phyloP scores from a whole-genome alignment of 2,888 invertebrate species.

The Amiota minor region DNA sequence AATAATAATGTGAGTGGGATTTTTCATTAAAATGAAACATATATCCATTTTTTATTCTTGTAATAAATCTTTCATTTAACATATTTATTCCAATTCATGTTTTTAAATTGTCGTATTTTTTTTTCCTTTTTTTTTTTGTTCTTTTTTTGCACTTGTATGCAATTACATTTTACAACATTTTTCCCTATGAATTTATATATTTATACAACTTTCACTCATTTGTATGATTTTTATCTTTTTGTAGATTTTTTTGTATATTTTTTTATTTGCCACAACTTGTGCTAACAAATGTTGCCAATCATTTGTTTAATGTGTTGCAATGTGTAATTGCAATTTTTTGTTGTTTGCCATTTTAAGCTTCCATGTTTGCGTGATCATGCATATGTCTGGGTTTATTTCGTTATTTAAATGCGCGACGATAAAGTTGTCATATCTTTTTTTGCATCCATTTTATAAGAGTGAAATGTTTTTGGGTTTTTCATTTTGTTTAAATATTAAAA shows the following conservation, averaged over 20 bases:
- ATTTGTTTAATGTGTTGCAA: slow-evolving; percentile 28
- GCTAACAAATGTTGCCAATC: slow-evolving; percentile 20
- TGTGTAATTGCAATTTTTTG: slow-evolving; percentile 2
- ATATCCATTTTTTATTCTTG: too few species aligned
- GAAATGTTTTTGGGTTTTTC: background rate
- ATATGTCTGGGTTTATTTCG: background rate
- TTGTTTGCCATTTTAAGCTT: slow-evolving; percentile 1
- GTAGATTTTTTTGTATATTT: background rate
- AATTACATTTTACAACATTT: too few species aligned
- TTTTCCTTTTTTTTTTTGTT: too few species aligned
- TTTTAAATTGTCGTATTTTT: background rate
- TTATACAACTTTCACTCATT: too few species aligned
- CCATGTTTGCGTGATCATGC: background rate
- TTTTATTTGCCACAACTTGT: background rate
- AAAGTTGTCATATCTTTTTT: slow-evolving; percentile 20
- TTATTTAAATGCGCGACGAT: background rate
- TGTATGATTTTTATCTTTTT: background rate
- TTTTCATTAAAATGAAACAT: too few species aligned
- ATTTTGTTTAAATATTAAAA: slow-evolving; percentile 2
- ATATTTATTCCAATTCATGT: background rate
- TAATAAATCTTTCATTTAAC: background rate
- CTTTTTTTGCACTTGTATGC: slow-evolving; percentile 5
- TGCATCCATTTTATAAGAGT: background rate
- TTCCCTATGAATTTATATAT: too few species aligned
- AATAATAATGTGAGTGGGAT: too few species aligned